Conservation (phyloP, 2,888 invertebrate species). For the Pachycephus smyrnensis region DNA sequence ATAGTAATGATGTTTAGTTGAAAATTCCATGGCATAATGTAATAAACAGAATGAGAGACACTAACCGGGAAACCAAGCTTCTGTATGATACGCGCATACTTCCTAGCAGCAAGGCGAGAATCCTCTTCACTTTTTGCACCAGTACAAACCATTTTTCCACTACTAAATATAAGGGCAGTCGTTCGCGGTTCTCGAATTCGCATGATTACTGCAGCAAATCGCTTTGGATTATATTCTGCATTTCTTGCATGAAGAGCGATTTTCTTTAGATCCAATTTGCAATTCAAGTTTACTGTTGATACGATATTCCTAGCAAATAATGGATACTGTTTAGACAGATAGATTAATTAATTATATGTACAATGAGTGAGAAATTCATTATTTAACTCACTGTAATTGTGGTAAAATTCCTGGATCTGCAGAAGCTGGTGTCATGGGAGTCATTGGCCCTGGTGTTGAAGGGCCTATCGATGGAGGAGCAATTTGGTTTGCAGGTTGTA, state of each 20-base stretch:
- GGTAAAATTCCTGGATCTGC: conserved; percentile 95
- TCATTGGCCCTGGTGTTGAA: conserved; percentile 83
- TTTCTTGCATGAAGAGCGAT: conserved; percentile 98
- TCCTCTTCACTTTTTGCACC: conserved; percentile 88
- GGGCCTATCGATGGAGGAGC: conserved; percentile 78
- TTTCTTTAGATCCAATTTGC: conserved; percentile 95
- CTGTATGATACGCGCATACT: conserved; percentile 86
- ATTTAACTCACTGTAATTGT: conserved; percentile 82
- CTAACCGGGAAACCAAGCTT: conserved; percentile 80
- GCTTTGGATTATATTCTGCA: conserved; percentile 99
- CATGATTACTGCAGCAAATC: conserved; percentile 99
- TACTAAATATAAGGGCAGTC: conserved; percentile 85
- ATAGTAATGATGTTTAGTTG: not conserved
- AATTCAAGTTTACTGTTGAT: conserved; percentile 95
- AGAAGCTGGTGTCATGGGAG: conserved; percentile 87
- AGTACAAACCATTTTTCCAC: conserved; percentile 90
- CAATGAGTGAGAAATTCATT: not conserved
- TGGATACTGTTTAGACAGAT: not conserved
- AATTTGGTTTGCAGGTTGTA: conserved; percentile 74
- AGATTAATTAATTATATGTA: not conserved
- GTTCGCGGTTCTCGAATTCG: conserved; percentile 87
- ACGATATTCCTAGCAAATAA: conserved; percentile 88
- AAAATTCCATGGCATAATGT: not conserved
- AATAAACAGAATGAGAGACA: conserved; percentile 27
- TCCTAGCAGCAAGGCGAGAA: conserved; percentile 82